Evolutionary conservation across 2,888 invertebrate species (phyloP).

Genomic region (Drosophila melanosoma): DNA sequence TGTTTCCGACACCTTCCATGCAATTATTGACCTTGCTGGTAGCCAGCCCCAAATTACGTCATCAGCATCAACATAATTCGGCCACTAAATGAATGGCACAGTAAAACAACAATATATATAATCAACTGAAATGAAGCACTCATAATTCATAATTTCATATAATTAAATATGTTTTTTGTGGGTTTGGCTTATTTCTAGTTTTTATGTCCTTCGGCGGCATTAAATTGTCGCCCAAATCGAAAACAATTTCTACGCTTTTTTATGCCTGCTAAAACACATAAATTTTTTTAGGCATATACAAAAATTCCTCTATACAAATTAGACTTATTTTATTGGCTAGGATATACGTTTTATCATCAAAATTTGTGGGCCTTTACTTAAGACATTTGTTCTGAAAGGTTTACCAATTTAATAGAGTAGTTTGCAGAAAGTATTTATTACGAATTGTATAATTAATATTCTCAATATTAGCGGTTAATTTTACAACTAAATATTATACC

Average conservation of each 20-base stretch:
- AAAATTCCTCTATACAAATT: conserved; percentile 40
- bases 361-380: conserved; percentile 5
- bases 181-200: conserved; percentile 16
- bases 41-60: conserved; percentile 12
- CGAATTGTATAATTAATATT: too few species aligned
- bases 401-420: not conserved
- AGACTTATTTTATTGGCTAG: conserved; percentile 29
- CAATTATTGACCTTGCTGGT: conserved; percentile 10
- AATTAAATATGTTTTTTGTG: conserved; percentile 31
- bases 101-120: not conserved
- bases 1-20: conserved; percentile 13
- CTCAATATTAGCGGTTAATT: not conserved
- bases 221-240: conserved; percentile 50
- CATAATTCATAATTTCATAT: conserved; percentile 60
- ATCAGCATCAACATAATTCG: conserved; percentile 10
- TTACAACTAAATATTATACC: not conserved
- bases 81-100: conserved; percentile 13
- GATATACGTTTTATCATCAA: conserved; percentile 31
- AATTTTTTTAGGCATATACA: conserved; percentile 34
- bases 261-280: conserved; percentile 24
- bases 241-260: conserved; percentile 39
- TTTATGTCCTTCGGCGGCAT: conserved; percentile 52
- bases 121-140: conserved; percentile 18
- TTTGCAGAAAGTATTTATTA: not conserved
- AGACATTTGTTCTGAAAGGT: not conserved